Evolutionary conservation across 2,797 vertebrate genomes (phyloP), one percentile per base, ranked within the genome.

Genomic region (Galago senegalensis): DNA sequence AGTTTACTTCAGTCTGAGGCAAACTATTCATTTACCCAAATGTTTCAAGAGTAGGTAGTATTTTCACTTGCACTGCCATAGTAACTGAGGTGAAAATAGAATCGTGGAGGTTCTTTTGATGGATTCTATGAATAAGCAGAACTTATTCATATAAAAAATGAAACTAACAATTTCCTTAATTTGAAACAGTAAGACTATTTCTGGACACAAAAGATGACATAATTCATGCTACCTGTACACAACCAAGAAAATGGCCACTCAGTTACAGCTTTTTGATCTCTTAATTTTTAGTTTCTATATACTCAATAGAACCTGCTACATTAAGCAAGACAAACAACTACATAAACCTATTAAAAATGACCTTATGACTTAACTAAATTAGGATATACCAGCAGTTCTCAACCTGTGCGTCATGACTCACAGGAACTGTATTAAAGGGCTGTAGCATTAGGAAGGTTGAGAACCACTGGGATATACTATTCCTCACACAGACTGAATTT

Each of bases 11-110:
- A 80, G 11, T 63, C 69, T 77, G 10, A 90, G 21, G 25, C 43
- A 93, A 93, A 96, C 72, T 93, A 83, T 20, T 63, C 21, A 87
- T 72, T 90, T 76, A 58, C 31, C 27, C 70, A 87, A 87, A 37
- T 77, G 58, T 72, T 95, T 93, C 43, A 87, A 95, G 65, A 87
- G 69, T 49, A 79, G 27, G 56, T 67, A 23, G 49, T 95, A 69
- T 53, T 86, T 89, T 76, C 53, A 70, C 20, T 81, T 86, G 60
- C 29, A 63, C 2, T 72, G 8, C 65, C n/a, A 77, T 60, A 75
- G 16, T 91, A 73, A 84, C 21, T 77, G 37, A 83, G 86, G 67
- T 34, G 67, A 53, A 89, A 56, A 79, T 82, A 23, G 37, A 67
- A 79, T 46, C 67, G 29, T 25, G 5, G 13, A 73, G 73, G 46